Evolutionary conservation across 2,888 invertebrate species (phyloP), one percentile per base, ranked within the genome.

Genomic region (Callyntrura sp.): DNA sequence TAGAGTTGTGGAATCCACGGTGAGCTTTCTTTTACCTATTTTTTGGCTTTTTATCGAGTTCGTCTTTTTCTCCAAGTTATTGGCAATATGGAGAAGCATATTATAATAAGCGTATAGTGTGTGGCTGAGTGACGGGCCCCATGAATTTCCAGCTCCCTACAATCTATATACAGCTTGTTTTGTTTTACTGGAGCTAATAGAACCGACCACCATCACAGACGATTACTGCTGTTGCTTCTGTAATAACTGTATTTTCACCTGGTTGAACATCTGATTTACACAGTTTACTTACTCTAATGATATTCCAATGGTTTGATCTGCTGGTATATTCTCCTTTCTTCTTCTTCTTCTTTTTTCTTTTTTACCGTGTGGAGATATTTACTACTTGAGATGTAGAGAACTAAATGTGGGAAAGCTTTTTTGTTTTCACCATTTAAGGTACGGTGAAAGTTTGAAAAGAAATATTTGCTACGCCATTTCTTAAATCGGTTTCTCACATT

Each of bases 211-310:
- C 23, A 1, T 17, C 23, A 43, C 60, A 79, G 48, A 48, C 45
- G 70, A 43, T 70, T 70, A 70, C 17, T 70, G 17, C 70, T 70
- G 48, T 9, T 48, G 45, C 73, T 12, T 12, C 28, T 78, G 57
- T 55, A 76, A 55, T 57, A 57, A 57, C 23, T 62, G 45, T 51
- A 83, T 73, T 85, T 76, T 85, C 85, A 85, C 85, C 85, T 85
- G 85, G 62, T 62, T 76, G 60, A 85, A 73, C 60, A 25, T 23
- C 28, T 79, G 57, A 79, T 79, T 79, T 79, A 79, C 79, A 79
- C 65, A 73, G 57, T 84, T 83, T 84, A 84, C 84, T 84, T 51
- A 70, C 55, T 20, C 12, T 17, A 73, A 84, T 84, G 28, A 28
- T 55, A 73, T 51, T 51, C 70, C 28, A 14, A 28, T 43, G 17